Percentiles rank a stretch among this genome's conserved stretches.
These are phyloP conservation scores for Nibea coibor DNA, from an alignment of 2,113 vertebrate genomes.

Conservation along the genomic window DNA sequence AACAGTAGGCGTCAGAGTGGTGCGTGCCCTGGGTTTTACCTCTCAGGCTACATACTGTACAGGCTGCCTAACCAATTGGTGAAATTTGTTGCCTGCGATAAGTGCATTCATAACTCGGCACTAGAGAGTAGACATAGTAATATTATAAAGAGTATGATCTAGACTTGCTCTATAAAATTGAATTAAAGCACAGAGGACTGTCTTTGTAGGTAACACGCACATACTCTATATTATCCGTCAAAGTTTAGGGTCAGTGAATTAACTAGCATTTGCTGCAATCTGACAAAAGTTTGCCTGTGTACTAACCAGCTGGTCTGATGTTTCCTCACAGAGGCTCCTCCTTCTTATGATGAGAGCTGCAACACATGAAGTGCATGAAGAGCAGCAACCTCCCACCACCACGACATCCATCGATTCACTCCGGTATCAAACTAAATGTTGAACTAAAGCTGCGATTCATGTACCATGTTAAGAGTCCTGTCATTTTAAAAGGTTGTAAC, in stretches of 20 bases:
- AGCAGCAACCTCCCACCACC: neutral
- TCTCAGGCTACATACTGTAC: neutral
- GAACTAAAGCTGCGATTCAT: neutral
- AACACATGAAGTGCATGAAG: conserved; percentile 74
- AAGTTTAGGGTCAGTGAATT: neutral
- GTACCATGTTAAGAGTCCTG: neutral
- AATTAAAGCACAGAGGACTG: neutral
- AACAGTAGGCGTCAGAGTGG: neutral
- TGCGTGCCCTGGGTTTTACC: neutral
- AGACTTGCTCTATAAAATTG: no score
- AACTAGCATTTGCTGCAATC: neutral
- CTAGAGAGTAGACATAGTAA: no score
- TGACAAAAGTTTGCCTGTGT: neutral
- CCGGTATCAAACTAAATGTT: neutral
- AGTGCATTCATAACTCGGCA: no score
- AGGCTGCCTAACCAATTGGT: neutral
- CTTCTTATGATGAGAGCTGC: conserved; percentile 94
- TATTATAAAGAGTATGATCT: no score
- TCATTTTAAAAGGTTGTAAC: neutral
- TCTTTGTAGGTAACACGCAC: neutral
- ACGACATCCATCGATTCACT: neutral
- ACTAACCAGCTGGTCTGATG: neutral
- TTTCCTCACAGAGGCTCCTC: conserved; percentile 88
- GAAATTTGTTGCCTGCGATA: no score
- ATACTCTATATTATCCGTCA: neutral